phyloP scores from a whole-genome alignment of 30 jellyfish, hydroid and myxozoan genomes.

The Aurelia aurita region DNA sequence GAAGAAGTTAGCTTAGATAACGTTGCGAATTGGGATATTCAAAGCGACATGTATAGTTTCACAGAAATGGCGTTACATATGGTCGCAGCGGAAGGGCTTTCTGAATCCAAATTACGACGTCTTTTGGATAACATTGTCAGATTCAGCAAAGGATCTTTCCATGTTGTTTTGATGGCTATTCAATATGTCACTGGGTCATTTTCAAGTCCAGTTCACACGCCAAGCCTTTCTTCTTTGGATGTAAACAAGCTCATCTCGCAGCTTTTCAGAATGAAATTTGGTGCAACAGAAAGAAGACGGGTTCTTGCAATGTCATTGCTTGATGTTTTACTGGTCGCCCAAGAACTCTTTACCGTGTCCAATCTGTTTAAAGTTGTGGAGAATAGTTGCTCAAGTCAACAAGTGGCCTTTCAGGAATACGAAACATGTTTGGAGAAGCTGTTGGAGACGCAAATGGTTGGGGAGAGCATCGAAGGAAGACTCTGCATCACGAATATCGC shows the following conservation, averaged over 20 bases:
- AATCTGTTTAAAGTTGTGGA: conserved; percentile 46
- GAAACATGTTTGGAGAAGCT: conserved; percentile 46
- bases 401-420: conserved; percentile 57
- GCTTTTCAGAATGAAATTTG: conserved; percentile 35
- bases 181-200: conserved; percentile 37
- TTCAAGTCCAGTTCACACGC: conserved; percentile 24
- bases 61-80: conserved; percentile 46
- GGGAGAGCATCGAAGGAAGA: conserved; percentile 54
- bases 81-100: conserved; percentile 5
- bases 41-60: conserved; percentile 57
- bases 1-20: conserved; percentile 49
- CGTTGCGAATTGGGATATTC: conserved; percentile 73
- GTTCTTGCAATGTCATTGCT: conserved; percentile 48
- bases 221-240: conserved; percentile 35
- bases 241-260: conserved; percentile 23
- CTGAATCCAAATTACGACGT: conserved; percentile 38
- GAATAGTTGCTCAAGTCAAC: conserved; percentile 57
- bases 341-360: conserved; percentile 41
- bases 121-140: conserved; percentile 59
- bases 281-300: conserved; percentile 40
- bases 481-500: conserved; percentile 12
- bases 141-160: conserved; percentile 66
- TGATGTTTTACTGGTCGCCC: conserved; percentile 43
- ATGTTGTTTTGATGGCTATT: conserved; percentile 56
- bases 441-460: conserved; percentile 27